Evolutionary conservation across 2,888 invertebrate genomes (phyloP).

Genomic region (Rhimphoctona megacephalus): DNA sequence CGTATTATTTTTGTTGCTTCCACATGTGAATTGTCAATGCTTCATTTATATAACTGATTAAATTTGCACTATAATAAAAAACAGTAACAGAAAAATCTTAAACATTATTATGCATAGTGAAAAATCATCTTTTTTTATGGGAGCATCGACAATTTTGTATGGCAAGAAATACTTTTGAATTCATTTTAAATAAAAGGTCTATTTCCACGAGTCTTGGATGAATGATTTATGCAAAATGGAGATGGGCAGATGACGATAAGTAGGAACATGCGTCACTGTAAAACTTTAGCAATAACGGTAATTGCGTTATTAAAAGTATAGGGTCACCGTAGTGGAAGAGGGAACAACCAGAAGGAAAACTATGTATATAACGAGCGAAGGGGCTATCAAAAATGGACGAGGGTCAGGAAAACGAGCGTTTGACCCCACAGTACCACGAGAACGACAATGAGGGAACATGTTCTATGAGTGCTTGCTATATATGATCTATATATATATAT

Average conservation of each 20-base stretch:
- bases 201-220: not conserved
- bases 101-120: not conserved
- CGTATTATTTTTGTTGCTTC: slow-evolving; percentile 46
- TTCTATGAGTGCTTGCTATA: slow-evolving; percentile 43
- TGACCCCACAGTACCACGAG: slow-evolving; percentile 77
- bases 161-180: not conserved
- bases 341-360: slow-evolving; percentile 38
- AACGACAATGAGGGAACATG: slow-evolving; percentile 60
- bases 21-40: slow-evolving; percentile 57
- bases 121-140: not conserved
- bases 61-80: not conserved
- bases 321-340: slow-evolving; percentile 62
- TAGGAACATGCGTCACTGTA: slow-evolving; percentile 77
- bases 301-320: slow-evolving; percentile 82
- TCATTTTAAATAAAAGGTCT: not conserved
- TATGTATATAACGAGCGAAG: slow-evolving; percentile 48
- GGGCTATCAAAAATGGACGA: slow-evolving; percentile 67
- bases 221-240: slow-evolving; percentile 19
- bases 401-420: slow-evolving; percentile 80
- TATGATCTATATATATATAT: slow-evolving; percentile 16
- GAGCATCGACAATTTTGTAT: not conserved
- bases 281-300: slow-evolving; percentile 82
- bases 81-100: not conserved
- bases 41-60: not conserved
- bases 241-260: not conserved